Evolutionary conservation across 1,140 invertebrate genomes (phyloP).

Genomic region (Scaptomyza montana): DNA sequence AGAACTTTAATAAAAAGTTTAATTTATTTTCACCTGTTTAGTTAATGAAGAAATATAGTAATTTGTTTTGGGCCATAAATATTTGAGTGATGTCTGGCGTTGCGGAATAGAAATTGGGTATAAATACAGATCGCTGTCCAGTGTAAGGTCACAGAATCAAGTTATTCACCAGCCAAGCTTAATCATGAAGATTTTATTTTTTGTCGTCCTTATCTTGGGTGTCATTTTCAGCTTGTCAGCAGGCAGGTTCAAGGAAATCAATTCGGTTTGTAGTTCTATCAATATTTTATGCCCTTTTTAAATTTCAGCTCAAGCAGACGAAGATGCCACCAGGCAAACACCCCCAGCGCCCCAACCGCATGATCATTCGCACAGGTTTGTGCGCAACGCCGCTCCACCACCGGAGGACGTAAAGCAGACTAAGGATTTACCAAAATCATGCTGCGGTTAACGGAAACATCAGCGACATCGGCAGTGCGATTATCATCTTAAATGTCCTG

Average conservation of each 20-base stretch:
- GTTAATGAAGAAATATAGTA: not conserved
- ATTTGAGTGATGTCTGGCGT: not conserved
- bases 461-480: not conserved
- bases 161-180: slow-evolving; percentile 31
- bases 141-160: slow-evolving; percentile 38
- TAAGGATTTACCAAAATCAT: slow-evolving; percentile 35
- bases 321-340: too few relatives aligned
- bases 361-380: slow-evolving; percentile 8
- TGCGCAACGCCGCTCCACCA: slow-evolving; percentile 14
- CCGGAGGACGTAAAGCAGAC: not conserved
- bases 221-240: slow-evolving; percentile 45
- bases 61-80: not conserved
- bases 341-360: too few relatives aligned
- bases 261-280: not conserved
- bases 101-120: slow-evolving; percentile 12
- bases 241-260: slow-evolving; percentile 28
- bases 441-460: slow-evolving; percentile 47
- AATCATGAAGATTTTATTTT: slow-evolving; percentile 52
- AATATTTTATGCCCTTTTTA: not conserved
- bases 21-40: not conserved
- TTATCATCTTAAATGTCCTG: not conserved
- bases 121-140: slow-evolving; percentile 28
- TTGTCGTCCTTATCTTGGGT: slow-evolving; percentile 45
- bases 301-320: not conserved
- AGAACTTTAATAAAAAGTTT: not conserved